phyloP scores from a whole-genome alignment of 2,797 vertebrate species.

The Sebastes baramenuke region DNA sequence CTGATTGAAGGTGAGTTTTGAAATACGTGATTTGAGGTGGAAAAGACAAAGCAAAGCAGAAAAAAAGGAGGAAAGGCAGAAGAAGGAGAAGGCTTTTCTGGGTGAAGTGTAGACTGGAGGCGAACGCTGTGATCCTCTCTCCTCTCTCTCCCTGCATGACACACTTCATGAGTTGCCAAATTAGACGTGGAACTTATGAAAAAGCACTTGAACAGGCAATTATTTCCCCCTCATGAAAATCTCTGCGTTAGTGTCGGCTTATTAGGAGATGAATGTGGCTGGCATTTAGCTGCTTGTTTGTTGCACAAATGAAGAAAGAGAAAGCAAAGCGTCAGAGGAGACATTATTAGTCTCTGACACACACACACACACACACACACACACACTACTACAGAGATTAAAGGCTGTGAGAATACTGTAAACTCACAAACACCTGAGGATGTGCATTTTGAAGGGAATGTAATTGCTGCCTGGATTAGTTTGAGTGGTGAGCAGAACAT shows the following conservation, averaged over 20 bases:
- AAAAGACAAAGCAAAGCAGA: slow-evolving; percentile 56
- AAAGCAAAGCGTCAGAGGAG: slow-evolving; percentile 35
- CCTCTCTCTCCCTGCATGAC: slow-evolving; percentile 30
- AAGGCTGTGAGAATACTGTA: slow-evolving; percentile 3
- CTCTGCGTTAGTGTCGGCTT: slow-evolving; percentile 50
- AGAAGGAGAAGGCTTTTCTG: slow-evolving; percentile 41
- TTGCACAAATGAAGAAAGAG: slow-evolving; percentile 53
- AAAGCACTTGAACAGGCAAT: slow-evolving; percentile 72
- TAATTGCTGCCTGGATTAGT: not conserved
- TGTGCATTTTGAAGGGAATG: not conserved
- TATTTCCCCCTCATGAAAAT: slow-evolving; percentile 57
- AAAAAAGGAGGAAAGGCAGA: slow-evolving; percentile 29
- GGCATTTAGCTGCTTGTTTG: slow-evolving; percentile 69
- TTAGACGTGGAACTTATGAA: slow-evolving; percentile 67
- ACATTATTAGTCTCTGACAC: slow-evolving; percentile 42
- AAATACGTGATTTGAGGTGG: slow-evolving; percentile 34
- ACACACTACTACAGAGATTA: slow-evolving; percentile 8
- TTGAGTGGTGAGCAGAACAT: too few species aligned
- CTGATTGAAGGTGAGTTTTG: slow-evolving; percentile 57
- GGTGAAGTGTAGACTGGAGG: slow-evolving; percentile 62
- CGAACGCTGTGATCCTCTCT: slow-evolving; percentile 56
- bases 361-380: not conserved
- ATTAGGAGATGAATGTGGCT: slow-evolving; percentile 67
- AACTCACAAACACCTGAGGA: slow-evolving; percentile 1
- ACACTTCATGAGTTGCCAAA: slow-evolving; percentile 73